Evolutionary conservation across 30 jellyfish, hydroid and myxozoan species (phyloP).

Genomic region (Turritopsis dohrnii): DNA sequence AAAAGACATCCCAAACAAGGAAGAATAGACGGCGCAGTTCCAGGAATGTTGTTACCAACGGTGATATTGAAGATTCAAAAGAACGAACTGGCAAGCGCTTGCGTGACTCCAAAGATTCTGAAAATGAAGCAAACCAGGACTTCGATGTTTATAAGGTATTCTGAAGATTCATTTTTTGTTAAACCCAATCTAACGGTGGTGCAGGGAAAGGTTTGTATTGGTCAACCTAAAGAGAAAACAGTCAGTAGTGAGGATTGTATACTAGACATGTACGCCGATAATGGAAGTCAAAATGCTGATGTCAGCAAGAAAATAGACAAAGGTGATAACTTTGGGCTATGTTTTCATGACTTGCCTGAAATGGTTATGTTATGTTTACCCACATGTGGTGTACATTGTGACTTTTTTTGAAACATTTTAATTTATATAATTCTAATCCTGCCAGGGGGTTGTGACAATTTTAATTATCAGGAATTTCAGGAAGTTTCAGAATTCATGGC

Average conservation of each 20-base stretch:
- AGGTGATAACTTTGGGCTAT: no score
- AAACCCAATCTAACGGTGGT: no score
- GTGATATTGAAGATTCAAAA: slow-evolving; percentile 7
- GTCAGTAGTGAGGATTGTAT: no score
- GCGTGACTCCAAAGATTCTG: slow-evolving; percentile 23
- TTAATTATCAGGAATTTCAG: background rate
- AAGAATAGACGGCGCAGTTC: slow-evolving; percentile 20
- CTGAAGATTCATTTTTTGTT: background rate
- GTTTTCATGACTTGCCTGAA: no score
- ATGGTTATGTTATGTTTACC: no score
- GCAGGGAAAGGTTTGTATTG: no score
- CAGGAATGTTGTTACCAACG: slow-evolving; percentile 6
- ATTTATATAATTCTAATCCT: background rate
- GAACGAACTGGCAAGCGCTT: slow-evolving; percentile 12
- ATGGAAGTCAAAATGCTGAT: no score
- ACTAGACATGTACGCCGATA: no score
- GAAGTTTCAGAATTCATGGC: background rate
- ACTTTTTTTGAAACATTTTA: background rate
- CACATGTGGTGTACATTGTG: background rate
- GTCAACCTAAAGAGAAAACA: no score
- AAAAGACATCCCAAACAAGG: slow-evolving; percentile 1
- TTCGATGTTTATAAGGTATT: slow-evolving; percentile 1
- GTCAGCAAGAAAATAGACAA: no score
- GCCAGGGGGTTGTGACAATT: background rate
- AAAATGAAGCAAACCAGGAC: background rate